These are phyloP conservation scores for Saxicola maurus DNA, from an alignment of 2,797 vertebrate genomes.

Conservation along the genomic window DNA sequence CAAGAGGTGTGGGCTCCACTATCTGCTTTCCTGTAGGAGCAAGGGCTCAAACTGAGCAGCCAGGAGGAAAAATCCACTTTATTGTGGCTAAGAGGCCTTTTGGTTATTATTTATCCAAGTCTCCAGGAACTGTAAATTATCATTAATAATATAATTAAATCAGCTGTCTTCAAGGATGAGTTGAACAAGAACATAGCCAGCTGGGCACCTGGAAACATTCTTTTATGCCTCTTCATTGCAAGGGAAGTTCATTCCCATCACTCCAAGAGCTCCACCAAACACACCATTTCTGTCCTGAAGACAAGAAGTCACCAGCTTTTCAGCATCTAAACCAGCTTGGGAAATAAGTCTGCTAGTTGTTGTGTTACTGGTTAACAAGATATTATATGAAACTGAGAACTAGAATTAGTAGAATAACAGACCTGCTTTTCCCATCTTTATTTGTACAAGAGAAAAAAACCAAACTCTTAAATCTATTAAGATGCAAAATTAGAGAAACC, in stretches of 20 bases:
- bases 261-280: not conserved
- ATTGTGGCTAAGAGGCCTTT: not conserved
- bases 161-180: not conserved
- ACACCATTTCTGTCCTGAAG: not conserved
- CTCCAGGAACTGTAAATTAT: not conserved
- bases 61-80: not conserved
- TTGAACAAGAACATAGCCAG: not conserved
- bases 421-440: not conserved
- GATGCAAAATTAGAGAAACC: not conserved
- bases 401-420: not conserved
- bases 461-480: not conserved
- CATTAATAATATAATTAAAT: not conserved
- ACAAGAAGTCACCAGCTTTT: not conserved
- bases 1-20: not conserved
- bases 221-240: not conserved
- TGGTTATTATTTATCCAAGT: not conserved
- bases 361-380: not conserved
- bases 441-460: not conserved
- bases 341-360: not conserved
- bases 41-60: not conserved
- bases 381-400: not conserved
- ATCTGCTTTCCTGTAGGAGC: not conserved
- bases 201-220: not conserved
- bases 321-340: not conserved
- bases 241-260: not conserved